Percentiles rank a stretch among this genome's conserved stretches.
Conservation (phyloP, 2,797 vertebrate species). For the Silurus aristotelis region DNA sequence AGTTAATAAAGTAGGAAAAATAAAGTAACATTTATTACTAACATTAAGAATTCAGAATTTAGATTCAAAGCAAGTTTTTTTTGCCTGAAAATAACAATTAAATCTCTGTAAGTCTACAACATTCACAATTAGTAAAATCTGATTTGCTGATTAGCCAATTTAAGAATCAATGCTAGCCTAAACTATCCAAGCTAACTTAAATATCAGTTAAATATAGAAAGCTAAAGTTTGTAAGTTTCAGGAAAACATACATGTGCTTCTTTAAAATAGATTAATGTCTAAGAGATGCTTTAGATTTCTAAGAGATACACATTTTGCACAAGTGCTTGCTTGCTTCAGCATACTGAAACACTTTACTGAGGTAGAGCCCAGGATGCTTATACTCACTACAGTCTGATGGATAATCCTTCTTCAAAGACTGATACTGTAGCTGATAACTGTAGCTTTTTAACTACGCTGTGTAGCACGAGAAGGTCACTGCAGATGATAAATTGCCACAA, state of each 20-base stretch:
- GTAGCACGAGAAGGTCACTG: not conserved
- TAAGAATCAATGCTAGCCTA: not conserved
- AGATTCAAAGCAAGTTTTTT: too few relatives aligned
- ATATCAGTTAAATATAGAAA: not conserved
- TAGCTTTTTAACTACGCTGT: not conserved
- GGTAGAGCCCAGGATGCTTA: not conserved
- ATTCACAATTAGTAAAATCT: not conserved
- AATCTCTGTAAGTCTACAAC: not conserved
- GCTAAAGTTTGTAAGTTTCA: not conserved
- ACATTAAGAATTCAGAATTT: too few relatives aligned
- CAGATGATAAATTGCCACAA: not conserved
- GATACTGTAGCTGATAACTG: not conserved
- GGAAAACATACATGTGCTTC: not conserved
- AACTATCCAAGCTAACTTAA: not conserved
- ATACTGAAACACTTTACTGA: too few relatives aligned
- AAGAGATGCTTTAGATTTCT: too few relatives aligned
- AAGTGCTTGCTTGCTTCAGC: too few relatives aligned
- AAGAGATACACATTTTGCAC: too few relatives aligned
- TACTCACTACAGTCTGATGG: not conserved
- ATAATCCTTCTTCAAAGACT: not conserved
- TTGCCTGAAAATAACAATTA: too few relatives aligned
- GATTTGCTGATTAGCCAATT: not conserved
- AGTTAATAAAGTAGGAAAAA: too few relatives aligned
- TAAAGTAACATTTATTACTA: too few relatives aligned
- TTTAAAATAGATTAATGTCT: not conserved